These are phyloP conservation scores for Toxostoma redivivum DNA, from an alignment of 2,113 vertebrate species.

Conservation along the genomic window DNA sequence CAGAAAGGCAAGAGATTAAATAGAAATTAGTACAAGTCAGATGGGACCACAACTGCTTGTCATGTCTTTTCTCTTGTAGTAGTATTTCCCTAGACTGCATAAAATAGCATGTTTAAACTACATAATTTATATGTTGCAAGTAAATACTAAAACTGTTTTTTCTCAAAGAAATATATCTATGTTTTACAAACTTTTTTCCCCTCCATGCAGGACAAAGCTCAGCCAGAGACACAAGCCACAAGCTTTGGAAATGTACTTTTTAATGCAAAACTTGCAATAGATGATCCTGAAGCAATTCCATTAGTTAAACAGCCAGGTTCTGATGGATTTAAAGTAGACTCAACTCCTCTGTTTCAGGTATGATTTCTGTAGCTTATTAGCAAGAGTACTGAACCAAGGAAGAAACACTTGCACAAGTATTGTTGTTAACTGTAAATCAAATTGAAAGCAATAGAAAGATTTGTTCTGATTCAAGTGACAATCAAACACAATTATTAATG, in stretches of 20 bases:
- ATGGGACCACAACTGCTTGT: neutral
- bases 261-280: slow-evolving; percentile 85
- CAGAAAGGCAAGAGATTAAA: neutral
- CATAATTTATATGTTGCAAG: neutral
- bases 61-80: neutral
- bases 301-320: slow-evolving; percentile 90
- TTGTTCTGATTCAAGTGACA: neutral
- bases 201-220: slow-evolving; percentile 85
- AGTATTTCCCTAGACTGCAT: neutral
- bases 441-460: neutral
- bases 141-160: neutral
- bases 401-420: neutral
- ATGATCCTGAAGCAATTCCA: slow-evolving; percentile 84
- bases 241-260: slow-evolving; percentile 85
- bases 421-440: neutral
- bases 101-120: neutral
- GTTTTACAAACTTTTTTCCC: neutral
- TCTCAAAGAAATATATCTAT: neutral
- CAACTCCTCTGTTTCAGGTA: slow-evolving; percentile 91
- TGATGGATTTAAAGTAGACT: slow-evolving; percentile 92
- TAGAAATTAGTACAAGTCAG: neutral
- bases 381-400: neutral
- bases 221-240: slow-evolving; percentile 87
- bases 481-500: neutral
- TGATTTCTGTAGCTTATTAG: neutral